Evolutionary conservation across 2,113 vertebrate species (phyloP).

Genomic region (Suricata suricatta): DNA sequence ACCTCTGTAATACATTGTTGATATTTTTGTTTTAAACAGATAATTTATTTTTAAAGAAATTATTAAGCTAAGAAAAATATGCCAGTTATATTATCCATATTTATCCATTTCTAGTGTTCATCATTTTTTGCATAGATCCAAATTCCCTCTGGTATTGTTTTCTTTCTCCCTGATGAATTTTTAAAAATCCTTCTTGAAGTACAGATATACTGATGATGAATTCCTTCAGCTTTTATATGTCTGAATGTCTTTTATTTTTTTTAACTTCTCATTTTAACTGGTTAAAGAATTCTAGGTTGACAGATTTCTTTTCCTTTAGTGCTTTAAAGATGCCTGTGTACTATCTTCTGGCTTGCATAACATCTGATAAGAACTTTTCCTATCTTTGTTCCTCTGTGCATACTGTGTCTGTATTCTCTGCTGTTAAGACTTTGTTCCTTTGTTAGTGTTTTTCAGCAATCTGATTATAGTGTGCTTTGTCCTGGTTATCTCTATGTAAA

Average conservation of each 20-base stretch:
- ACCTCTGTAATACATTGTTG: background rate
- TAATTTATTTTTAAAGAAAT: background rate
- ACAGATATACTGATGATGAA: background rate
- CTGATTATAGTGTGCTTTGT: slow-evolving; percentile 30
- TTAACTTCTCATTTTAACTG: slow-evolving; percentile 21
- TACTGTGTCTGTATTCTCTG: background rate
- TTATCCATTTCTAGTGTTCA: background rate
- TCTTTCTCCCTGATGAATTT: background rate
- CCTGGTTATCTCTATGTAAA: background rate
- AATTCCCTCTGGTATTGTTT: background rate
- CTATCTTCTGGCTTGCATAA: background rate
- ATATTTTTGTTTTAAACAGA: background rate
- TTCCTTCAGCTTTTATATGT: background rate
- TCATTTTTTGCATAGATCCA: background rate
- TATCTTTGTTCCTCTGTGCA: background rate
- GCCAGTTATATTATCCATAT: background rate
- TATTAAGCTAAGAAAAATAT: slow-evolving; percentile 9
- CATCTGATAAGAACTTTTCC: background rate
- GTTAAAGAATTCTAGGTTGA: background rate
- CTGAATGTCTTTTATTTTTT: background rate
- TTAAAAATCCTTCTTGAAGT: background rate
- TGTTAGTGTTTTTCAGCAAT: slow-evolving; percentile 11
- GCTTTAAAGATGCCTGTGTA: background rate
- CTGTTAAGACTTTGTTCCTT: background rate
- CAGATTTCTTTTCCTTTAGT: slow-evolving; percentile 11